Evolutionary conservation across 2,888 invertebrate genomes (phyloP).

Genomic region (Erebia epiphron): DNA sequence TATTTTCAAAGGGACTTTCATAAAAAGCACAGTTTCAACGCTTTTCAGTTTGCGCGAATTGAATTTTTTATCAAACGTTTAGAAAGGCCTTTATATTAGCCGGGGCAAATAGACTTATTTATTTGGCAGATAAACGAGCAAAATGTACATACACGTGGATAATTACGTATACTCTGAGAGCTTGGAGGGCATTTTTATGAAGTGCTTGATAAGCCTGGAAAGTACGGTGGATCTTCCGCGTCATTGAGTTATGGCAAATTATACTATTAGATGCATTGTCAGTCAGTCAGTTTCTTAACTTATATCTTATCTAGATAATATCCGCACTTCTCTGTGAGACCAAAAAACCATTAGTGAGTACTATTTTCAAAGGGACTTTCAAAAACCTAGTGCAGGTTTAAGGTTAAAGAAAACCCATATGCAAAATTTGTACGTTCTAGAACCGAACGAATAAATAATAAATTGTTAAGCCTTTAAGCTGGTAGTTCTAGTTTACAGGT

Average conservation of each 20-base stretch:
- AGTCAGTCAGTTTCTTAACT: no score
- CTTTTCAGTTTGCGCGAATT: conserved; percentile 27
- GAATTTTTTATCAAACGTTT: conserved; percentile 29
- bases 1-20: conserved; percentile 38
- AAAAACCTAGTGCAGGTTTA: no score
- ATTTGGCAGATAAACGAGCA: conserved; percentile 12
- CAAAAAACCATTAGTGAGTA: no score
- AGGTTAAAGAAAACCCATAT: no score
- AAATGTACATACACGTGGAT: not conserved
- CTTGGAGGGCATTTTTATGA: not conserved
- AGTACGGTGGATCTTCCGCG: not conserved
- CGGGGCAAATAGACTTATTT: conserved; percentile 11
- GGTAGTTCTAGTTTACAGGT: not conserved
- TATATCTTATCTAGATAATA: no score
- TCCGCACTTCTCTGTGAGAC: no score
- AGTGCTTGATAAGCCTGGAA: not conserved
- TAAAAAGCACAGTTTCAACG: conserved; percentile 33
- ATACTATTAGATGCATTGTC: not conserved
- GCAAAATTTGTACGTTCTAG: no score
- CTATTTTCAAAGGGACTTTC: no score
- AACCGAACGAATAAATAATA: no score
- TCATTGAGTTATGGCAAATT: not conserved
- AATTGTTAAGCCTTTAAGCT: no score
- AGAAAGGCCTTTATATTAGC: conserved; percentile 19
- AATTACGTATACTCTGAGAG: not conserved